A percentile compares a stretch with the other conserved stretches of the same genome.
phyloP scores from a whole-genome alignment of 2,888 invertebrate species.

The Notodromas monacha region DNA sequence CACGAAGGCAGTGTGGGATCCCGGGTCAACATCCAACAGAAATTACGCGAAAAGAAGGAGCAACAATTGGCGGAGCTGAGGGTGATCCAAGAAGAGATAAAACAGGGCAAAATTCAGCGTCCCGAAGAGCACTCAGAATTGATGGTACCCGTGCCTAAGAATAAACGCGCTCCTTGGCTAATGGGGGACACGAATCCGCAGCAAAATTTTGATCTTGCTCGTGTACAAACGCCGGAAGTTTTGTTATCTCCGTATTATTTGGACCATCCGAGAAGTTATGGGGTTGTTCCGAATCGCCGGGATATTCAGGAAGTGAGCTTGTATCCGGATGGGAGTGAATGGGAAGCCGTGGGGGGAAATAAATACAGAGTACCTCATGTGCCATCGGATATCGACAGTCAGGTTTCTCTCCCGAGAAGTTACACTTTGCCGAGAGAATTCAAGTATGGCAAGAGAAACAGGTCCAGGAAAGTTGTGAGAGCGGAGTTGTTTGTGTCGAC shows the following conservation, averaged over 20 bases:
- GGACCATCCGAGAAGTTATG: constrained; percentile 21
- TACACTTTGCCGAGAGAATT: constrained; percentile 56
- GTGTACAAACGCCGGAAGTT: constrained; percentile 41
- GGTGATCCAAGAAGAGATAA: constrained; percentile 53
- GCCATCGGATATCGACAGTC: constrained; percentile 34
- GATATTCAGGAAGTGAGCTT: too few relatives aligned
- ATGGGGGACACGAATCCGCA: too few relatives aligned
- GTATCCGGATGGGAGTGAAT: constrained; percentile 15
- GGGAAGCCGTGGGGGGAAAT: too few relatives aligned
- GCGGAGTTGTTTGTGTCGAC: constrained; percentile 40
- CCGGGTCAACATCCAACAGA: constrained; percentile 49
- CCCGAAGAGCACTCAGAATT: constrained; percentile 16
- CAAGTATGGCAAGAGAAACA: constrained; percentile 33
- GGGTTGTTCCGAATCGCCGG: too few relatives aligned
- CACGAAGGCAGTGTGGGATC: constrained; percentile 39
- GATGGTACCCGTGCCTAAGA: constrained; percentile 31
- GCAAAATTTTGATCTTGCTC: too few relatives aligned
- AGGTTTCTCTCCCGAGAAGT: constrained; percentile 47
- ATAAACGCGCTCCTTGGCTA: constrained; percentile 28
- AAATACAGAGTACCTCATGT: constrained; percentile 12
- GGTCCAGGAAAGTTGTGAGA: constrained; percentile 23
- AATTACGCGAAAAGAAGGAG: constrained; percentile 53
- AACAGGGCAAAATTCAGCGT: constrained; percentile 30
- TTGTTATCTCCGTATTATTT: constrained; percentile 38
- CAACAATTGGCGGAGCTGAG: constrained; percentile 49